Evolutionary conservation across 2,888 invertebrate genomes (phyloP), one percentile per base, ranked within the genome.

Genomic region (Patella pellucida): DNA sequence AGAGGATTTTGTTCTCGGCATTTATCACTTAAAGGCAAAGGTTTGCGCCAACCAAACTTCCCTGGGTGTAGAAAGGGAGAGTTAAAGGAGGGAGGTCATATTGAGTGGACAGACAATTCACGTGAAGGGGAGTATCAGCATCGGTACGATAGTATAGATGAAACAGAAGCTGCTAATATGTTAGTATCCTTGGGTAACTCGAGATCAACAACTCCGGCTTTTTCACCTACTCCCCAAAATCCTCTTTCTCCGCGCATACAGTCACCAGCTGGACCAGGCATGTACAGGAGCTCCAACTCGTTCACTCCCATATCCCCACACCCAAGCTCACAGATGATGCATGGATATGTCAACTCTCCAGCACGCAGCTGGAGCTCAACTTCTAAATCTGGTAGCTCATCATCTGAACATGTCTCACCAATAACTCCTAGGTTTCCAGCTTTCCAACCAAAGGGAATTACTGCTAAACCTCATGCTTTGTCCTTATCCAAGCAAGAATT

Each of bases 111-210:
- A 89, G 96, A 97, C 88, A 50, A 96, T 95, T 41, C 81, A 75
- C 96, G 14, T 93, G 68, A 73, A 73, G 14, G 70, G 67, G 76
- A 76, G 69, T 69, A 15, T 69, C 69, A 77, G 52, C 74, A 76
- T 3, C 93, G 95, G 76, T 96, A 96, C 91, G 97, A 97, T 91
- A 96, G 95, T 84, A 41, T 41, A 41, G 97, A 98, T 88, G 98
- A 98, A 92, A 97, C 96, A 1, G 98, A 98, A 92, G 98, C 97
- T 78, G 98, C 98, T 71, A 97, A 96, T 91, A 97, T 97, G 96
- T 93, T 98, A 80, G 97, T 97, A 85, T 97, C 97, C 16, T 92
- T 98, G 85, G 96, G 97, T 84, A 97, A 96, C 91, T 97, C 97
- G 19, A 94, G 97, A 78, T 97, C 97, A 67, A 96, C 96, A 73